Conservation (phyloP, 2,888 invertebrate species). For the Cheilosia vernalis region DNA sequence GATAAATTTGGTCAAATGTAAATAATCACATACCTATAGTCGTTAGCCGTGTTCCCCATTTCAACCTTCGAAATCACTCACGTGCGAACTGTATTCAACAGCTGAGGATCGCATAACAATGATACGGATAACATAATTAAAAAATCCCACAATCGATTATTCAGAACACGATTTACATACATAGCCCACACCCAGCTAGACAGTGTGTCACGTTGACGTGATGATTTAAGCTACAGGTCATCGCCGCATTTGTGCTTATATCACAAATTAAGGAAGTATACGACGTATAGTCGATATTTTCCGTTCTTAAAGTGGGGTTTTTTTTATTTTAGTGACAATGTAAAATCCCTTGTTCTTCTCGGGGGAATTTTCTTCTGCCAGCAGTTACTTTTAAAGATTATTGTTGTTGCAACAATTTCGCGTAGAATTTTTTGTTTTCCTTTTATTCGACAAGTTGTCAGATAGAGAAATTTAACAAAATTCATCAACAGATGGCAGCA, state of each 20-base stretch:
- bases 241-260: neutral
- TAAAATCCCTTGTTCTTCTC: neutral
- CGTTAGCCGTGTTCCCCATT: neutral
- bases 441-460: no score
- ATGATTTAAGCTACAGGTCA: neutral
- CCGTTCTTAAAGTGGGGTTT: neutral
- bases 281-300: neutral
- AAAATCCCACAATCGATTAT: constrained; percentile 4
- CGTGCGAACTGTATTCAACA: neutral
- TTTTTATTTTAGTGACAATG: neutral
- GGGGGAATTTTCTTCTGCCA: neutral
- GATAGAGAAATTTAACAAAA: neutral
- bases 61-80: neutral
- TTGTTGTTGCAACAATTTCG: no score
- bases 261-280: neutral
- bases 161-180: neutral
- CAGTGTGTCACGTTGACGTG: neutral
- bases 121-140: neutral
- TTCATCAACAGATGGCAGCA: neutral
- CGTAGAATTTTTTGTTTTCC: no score
- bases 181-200: neutral
- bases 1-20: neutral
- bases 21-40: no score
- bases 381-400: no score
- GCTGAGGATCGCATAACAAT: neutral